phyloP scores from a whole-genome alignment of 64 coral and sea anemone species.

The Astreopora myriophthalma region DNA sequence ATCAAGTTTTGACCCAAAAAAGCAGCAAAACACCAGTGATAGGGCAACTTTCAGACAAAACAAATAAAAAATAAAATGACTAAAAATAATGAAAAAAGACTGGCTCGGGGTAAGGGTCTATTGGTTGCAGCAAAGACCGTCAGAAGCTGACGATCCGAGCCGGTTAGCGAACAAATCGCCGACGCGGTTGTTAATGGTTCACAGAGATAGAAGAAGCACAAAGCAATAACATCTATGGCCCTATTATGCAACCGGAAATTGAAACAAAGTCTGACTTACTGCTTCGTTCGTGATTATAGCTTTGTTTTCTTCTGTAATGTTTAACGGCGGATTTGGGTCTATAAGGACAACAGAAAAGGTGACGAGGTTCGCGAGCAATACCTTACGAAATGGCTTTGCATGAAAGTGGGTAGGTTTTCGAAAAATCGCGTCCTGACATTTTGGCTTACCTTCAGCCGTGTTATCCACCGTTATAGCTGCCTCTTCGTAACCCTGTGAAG shows the following conservation, averaged over 20 bases:
- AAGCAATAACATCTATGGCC: not conserved
- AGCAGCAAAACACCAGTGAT: too few relatives aligned
- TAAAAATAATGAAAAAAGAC: too few relatives aligned
- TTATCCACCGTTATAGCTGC: conserved; percentile 65
- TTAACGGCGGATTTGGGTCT: conserved; percentile 66
- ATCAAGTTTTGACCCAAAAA: too few relatives aligned
- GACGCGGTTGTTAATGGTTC: too few relatives aligned
- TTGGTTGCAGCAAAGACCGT: too few relatives aligned
- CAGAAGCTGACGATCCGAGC: too few relatives aligned
- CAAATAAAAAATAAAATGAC: too few relatives aligned
- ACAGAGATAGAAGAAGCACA: not conserved
- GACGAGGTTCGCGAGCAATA: not conserved
- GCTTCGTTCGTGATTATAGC: conserved; percentile 26
- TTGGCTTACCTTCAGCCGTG: conserved; percentile 65
- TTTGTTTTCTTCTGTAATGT: conserved; percentile 78
- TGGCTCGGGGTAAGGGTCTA: too few relatives aligned
- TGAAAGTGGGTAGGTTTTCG: not conserved
- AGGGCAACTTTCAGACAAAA: too few relatives aligned
- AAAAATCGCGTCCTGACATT: too few relatives aligned
- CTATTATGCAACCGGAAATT: not conserved
- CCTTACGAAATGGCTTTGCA: not conserved
- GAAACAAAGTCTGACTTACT: not conserved
- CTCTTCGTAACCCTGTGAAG: conserved; percentile 54
- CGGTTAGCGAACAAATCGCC: too few relatives aligned
- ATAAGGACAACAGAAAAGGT: not conserved